Evolutionary conservation across 2,888 invertebrate genomes (phyloP).

Genomic region (Cheilosia variabilis): DNA sequence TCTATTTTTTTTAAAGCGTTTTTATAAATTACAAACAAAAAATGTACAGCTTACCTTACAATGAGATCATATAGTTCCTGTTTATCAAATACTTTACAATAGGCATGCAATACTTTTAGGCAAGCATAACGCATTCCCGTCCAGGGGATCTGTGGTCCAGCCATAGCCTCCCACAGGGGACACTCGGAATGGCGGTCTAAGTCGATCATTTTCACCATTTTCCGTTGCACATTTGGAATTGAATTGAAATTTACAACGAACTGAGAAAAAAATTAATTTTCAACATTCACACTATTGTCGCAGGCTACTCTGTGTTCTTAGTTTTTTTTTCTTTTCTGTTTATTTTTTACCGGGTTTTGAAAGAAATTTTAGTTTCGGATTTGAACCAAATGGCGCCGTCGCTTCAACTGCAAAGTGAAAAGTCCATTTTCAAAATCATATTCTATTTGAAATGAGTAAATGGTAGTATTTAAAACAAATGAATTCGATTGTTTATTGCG

Average conservation of each 20-base stretch:
- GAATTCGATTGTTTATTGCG: conserved; percentile 68
- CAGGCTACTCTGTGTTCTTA: not conserved
- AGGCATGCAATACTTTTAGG: conserved; percentile 91
- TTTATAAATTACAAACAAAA: not conserved
- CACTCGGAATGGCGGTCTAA: conserved; percentile 87
- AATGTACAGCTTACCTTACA: conserved; percentile 86
- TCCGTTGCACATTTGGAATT: conserved; percentile 75
- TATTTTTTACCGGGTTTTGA: not conserved
- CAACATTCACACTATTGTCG: not conserved
- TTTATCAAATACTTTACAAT: conserved; percentile 94
- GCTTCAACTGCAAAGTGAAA: conserved; percentile 59
- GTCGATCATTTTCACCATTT: conserved; percentile 86
- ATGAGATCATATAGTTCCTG: conserved; percentile 91
- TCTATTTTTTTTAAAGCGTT: not conserved
- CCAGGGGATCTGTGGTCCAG: conserved; percentile 87
- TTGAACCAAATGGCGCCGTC: conserved; percentile 38
- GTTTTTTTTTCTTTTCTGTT: conserved; percentile 1
- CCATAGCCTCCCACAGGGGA: conserved; percentile 86
- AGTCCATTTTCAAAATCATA: conserved; percentile 67
- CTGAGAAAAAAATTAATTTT: not conserved
- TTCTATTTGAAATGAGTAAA: conserved; percentile 60
- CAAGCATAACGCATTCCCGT: conserved; percentile 93
- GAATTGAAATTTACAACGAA: conserved; percentile 3
- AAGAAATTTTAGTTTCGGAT: conserved; percentile 10
- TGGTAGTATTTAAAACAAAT: conserved; percentile 34